A percentile compares a stretch with the other conserved stretches of the same genome.
Conservation (phyloP, 2,888 invertebrate species). For the Cantharis rustica region DNA sequence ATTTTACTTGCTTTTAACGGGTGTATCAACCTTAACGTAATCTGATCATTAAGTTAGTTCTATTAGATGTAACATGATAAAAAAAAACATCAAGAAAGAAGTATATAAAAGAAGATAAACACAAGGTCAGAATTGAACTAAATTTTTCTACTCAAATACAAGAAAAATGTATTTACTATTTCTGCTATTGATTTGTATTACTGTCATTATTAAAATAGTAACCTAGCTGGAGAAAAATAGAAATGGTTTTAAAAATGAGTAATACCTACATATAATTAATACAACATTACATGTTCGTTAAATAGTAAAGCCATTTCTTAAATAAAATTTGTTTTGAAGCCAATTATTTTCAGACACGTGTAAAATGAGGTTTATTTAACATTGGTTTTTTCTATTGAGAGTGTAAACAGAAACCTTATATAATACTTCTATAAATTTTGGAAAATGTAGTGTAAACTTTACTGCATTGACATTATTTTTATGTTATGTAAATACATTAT, state of each 20-base stretch:
- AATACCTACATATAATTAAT: too few relatives aligned
- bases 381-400: background rate
- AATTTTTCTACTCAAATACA: background rate
- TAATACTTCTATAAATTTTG: too few relatives aligned
- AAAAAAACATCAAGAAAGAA: background rate
- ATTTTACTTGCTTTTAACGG: background rate
- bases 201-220: background rate
- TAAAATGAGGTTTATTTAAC: background rate
- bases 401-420: background rate
- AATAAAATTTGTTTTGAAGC: background rate
- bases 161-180: background rate
- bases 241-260: too few relatives aligned
- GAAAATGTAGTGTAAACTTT: background rate
- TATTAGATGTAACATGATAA: background rate
- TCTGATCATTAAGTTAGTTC: background rate
- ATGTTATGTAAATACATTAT: background rate
- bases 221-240: too few relatives aligned
- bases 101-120: background rate
- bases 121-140: background rate
- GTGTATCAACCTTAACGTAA: background rate
- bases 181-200: background rate
- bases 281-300: too few relatives aligned
- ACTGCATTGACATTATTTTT: background rate
- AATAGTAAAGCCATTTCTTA: too few relatives aligned
- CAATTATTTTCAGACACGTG: background rate